These are phyloP conservation scores for Lydus trimaculatus DNA, from an alignment of 2,888 invertebrate genomes.

Conservation along the genomic window DNA sequence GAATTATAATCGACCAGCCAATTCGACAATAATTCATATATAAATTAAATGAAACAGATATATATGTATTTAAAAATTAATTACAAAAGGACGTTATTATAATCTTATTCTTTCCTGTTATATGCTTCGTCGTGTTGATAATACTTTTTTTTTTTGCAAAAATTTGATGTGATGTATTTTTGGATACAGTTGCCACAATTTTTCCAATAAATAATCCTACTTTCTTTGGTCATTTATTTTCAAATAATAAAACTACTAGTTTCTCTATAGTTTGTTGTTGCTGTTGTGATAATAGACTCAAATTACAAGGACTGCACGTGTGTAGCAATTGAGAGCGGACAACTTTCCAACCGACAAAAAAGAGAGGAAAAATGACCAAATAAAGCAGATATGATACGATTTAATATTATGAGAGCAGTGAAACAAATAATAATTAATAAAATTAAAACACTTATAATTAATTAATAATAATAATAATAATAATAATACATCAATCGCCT, in stretches of 20 bases:
- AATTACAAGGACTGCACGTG: constrained; percentile 8
- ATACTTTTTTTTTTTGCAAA: constrained; percentile 26
- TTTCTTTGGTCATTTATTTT: constrained; percentile 35
- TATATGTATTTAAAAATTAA: neutral
- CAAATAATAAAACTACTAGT: constrained; percentile 11
- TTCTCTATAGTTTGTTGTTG: constrained; percentile 13
- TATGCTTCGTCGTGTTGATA: neutral
- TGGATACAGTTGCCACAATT: constrained; percentile 9
- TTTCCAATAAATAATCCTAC: constrained; percentile 26
- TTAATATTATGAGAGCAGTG: neutral
- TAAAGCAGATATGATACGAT: constrained; percentile 32
- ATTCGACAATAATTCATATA: constrained; percentile 1
- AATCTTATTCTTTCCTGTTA: constrained; percentile 16
- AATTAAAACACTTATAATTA: constrained; percentile 45
- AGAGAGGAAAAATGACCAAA: constrained; percentile 28
- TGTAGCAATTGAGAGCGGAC: neutral
- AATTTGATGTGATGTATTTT: constrained; percentile 25
- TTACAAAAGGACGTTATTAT: neutral
- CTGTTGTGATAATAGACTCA: neutral
- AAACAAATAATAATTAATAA: constrained; percentile 18
- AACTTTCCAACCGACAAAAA: neutral
- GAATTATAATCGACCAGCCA: constrained; percentile 8
- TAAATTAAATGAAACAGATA: neutral
- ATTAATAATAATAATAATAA: constrained; percentile 36
- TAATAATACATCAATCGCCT: constrained; percentile 49